Evolutionary conservation across 2,888 invertebrate genomes (phyloP).

Genomic region (Cheilosia vernalis): DNA sequence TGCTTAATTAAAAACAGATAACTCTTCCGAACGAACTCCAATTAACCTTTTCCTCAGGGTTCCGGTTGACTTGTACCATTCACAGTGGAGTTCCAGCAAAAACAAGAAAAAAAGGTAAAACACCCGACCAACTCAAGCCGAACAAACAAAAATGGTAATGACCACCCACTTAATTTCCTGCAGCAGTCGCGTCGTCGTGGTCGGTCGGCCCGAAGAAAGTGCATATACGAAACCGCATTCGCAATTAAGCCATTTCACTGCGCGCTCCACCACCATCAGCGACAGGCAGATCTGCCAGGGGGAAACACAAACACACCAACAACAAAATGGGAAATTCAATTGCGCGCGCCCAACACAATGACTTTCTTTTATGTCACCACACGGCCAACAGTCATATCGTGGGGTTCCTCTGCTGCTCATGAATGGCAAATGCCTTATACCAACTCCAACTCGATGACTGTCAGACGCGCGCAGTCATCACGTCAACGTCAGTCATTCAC

Average conservation of each 20-base stretch:
- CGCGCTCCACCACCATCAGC: slow-evolving; percentile 26
- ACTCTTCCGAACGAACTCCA: slow-evolving; percentile 50
- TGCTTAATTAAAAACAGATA: slow-evolving; percentile 66
- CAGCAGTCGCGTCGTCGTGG: not conserved
- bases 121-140: slow-evolving; percentile 55
- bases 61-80: slow-evolving; percentile 53
- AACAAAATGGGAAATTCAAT: slow-evolving; percentile 71
- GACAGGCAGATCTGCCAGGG: slow-evolving; percentile 53
- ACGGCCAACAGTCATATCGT: slow-evolving; percentile 54
- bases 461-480: slow-evolving; percentile 42
- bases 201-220: slow-evolving; percentile 50
- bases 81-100: slow-evolving; percentile 1
- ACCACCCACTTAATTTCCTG: slow-evolving; percentile 68
- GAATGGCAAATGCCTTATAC: slow-evolving; percentile 29
- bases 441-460: slow-evolving; percentile 33
- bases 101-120: slow-evolving; percentile 20
- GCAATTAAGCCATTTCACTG: slow-evolving; percentile 72
- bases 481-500: slow-evolving; percentile 5
- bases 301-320: slow-evolving; percentile 30
- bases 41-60: slow-evolving; percentile 65
- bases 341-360: slow-evolving; percentile 27
- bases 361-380: slow-evolving; percentile 65
- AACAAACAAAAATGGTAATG: slow-evolving; percentile 69
- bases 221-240: slow-evolving; percentile 62
- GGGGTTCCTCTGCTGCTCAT: not conserved